Evolutionary conservation across 2,113 vertebrate genomes (phyloP), one percentile per base, ranked within the genome.

Genomic region (Tachycineta bicolor): DNA sequence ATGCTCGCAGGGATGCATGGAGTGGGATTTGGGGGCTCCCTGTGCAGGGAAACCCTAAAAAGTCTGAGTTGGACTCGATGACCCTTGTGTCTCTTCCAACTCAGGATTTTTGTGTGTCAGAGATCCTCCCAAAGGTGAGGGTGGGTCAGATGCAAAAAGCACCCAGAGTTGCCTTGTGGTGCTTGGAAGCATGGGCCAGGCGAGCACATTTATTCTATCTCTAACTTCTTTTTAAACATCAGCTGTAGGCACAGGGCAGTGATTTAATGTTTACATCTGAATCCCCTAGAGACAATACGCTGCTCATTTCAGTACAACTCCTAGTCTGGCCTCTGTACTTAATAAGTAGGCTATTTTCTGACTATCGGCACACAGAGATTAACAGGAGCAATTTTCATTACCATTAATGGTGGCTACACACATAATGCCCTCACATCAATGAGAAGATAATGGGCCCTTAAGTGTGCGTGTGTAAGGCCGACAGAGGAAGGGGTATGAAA

Each of bases 351-450:
- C 86, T 87, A 41, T 96, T 92, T 86, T 70, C 91, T 83, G 87
- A 16, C 75, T 81, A 64, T 79, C 60, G 15, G 81, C 3, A 4
- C 67, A 24, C 0, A 2, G 87, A 89, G 86, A 94, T 94, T 83
- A 96, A 82, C 74, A 16, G 65, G 63, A 94, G 49, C 68, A 41
- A 22, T 91, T 97, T 92, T 96, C 94, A 96, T 97, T 92, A 93
- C 44, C 79, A 25, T 82, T 92, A 96, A 94, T 71, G 53, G 69
- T 39, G 68, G 76, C 76, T 96, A 76, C 85, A 52, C 33, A 29
- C 69, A 70, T 81, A 90, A 80, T 47, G 63, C 65, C 50, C 62
- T 78, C 64, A 52, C 69, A 69, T 92, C 75, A 62, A 64, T 4
- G 15, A 60, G 93, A 92, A 79, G 62, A 83, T 94, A 94, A 95